Base-by-base conservation (phyloP, 2,797 vertebrate genomes). In the Syngnathus acus region DNA sequence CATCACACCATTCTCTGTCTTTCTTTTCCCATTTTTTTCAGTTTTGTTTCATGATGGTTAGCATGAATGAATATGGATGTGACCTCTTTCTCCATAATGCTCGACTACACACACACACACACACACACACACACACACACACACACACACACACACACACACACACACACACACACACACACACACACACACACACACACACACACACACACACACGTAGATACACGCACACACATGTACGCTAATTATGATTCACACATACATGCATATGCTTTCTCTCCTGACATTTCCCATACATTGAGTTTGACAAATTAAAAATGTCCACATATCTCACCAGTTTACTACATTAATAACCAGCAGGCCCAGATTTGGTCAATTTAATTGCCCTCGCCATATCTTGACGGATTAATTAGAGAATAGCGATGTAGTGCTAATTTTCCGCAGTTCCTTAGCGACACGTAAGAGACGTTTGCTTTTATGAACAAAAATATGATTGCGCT, bases 31-130 rank as follows among this genome's bases (percentile, higher is more conserved):
- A 92, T 83, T 93, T 92, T 91, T 93, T 96, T 95, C 95, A 89
- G 92, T 92, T 92, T 23, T 11, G n/a, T 8, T 53, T 21, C 10
- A 92, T 93, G 42, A 10, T 43, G 42, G 42, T 43, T 88, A 89
- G 93, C 89, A 97, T 99, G 95, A 97, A 97, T 99, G 95, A 97
- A 98, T 98, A 98, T 98, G 94, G 91, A 98, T 97, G 94, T 97
- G 94, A 96, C 95, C 96, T 94, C 94, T 91, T 98, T 95, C 93
- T 88, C 91, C 8, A 23, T 90, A 92, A 73, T 61, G 78, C 78
- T 78, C 42, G 78, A 74, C 77, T 93, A 91, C 85, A 93, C 92
- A 92, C 89, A 93, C 84, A 83, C 84, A 85, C 82, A 60, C 32
- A 26, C 1, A n/a, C n/a, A n/a, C n/a, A n/a, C n/a, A n/a, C n/a